Evolutionary conservation across 2,888 invertebrate genomes (phyloP).

Genomic region (Ectemnius cavifrons): DNA sequence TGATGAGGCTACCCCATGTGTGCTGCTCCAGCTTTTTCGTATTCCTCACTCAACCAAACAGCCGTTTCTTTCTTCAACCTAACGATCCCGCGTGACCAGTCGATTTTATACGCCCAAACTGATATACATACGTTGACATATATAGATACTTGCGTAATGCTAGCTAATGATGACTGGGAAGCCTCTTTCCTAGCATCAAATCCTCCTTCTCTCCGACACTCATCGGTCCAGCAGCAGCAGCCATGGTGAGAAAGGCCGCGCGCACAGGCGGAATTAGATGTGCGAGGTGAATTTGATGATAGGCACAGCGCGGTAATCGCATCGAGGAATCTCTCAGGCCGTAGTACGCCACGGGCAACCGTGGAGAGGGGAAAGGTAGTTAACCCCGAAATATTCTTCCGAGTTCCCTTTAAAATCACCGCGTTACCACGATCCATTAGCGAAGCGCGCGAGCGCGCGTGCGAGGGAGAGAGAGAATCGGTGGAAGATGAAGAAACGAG

Average conservation of each 20-base stretch:
- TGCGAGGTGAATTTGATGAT: constrained; percentile 9
- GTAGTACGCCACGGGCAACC: too few relatives aligned
- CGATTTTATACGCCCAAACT: too few relatives aligned
- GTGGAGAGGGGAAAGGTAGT: constrained; percentile 10
- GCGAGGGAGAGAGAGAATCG: neutral
- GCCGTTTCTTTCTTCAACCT: neutral
- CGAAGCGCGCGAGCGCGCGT: constrained; percentile 22
- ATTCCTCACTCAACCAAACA: neutral
- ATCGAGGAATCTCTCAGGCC: neutral
- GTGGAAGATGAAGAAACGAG: constrained; percentile 42
- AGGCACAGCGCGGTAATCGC: constrained; percentile 3
- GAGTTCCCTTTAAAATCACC: constrained; percentile 48
- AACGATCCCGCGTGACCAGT: too few relatives aligned
- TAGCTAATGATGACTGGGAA: too few relatives aligned
- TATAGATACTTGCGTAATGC: too few relatives aligned
- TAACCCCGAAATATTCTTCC: constrained; percentile 18
- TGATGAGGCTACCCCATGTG: neutral
- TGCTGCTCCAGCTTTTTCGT: constrained; percentile 1
- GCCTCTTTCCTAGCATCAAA: too few relatives aligned
- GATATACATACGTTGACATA: too few relatives aligned
- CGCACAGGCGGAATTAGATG: neutral
- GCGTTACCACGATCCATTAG: constrained; percentile 56
- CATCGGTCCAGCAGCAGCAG: neutral
- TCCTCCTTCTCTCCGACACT: too few relatives aligned
- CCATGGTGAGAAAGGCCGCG: neutral